Evolutionary conservation across 92 coral and sea anemone species (phyloP), one percentile per base, ranked within the genome.

Genomic region (Porites lobata): DNA sequence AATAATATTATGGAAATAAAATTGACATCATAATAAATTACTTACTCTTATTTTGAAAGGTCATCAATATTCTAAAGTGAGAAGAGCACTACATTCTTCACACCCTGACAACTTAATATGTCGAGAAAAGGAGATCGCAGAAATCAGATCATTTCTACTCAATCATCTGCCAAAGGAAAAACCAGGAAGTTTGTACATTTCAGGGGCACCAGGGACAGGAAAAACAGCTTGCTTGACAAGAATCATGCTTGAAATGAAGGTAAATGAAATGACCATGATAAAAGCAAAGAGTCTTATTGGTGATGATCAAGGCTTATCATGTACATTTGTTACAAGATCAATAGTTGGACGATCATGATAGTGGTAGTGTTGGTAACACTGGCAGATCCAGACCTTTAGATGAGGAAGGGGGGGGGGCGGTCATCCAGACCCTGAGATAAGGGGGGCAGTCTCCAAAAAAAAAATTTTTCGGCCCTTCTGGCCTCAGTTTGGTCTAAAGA

Each of bases 191-290:
- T 87, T 98, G 51, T 98, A 98, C 86, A 96, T 98, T 86, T 98
- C 98, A 8, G 99, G 99, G 8, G 99, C 99, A 0, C 99, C 99
- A 12, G 99, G 99, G 7, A 98, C 99, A 7, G 99, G 99, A 58
- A 98, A 98, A 81, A 98, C 99, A 18, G 99, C 99, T 73, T 98
- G 99, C 69, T 92, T 98, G 65, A 98, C 94, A 29, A 92, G 84
- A 78, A 97, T 96, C 52, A 85, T 98, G 89, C 72, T 87, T 62
- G 93, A 92, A 74, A 62, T 95, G 66, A 87, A 95, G 98, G 99
- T 95, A 74, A 18, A 43, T 4, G 8, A 7, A 29, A n/a, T 6
- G 10, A 9, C 38, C 19, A 19, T 7, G 2, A 7, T 56, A 3
- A 38, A 38, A 38, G 47, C 47, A 38, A 38, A 38, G 43, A 32